Evolutionary conservation across 2,113 vertebrate species (phyloP).

Genomic region (Neopipo cinnamomea): DNA sequence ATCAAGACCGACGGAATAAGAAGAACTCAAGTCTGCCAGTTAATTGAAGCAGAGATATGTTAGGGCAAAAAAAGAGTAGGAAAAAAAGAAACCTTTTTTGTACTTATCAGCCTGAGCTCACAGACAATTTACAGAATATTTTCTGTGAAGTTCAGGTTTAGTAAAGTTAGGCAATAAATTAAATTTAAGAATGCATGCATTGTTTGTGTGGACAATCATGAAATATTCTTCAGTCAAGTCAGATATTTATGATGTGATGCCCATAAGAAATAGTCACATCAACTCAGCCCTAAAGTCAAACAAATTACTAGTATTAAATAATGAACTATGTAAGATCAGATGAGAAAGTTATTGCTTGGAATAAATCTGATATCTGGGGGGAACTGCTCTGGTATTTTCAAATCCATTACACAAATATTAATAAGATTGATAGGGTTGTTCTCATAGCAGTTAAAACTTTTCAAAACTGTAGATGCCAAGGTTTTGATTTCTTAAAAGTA

Average conservation of each 20-base stretch:
- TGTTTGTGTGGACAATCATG: constrained; percentile 24
- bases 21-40: neutral
- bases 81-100: neutral
- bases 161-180: neutral
- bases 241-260: constrained; percentile 63
- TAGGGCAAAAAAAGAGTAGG: neutral
- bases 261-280: constrained; percentile 52
- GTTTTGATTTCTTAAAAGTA: constrained; percentile 12
- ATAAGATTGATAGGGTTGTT: neutral
- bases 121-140: neutral
- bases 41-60: neutral
- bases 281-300: constrained; percentile 31
- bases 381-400: constrained; percentile 24
- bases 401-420: constrained; percentile 1
- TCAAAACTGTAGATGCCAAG: constrained; percentile 12
- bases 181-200: neutral
- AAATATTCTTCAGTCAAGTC: constrained; percentile 59
- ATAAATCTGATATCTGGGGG: constrained; percentile 30
- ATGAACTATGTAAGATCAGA: constrained; percentile 18
- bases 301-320: constrained; percentile 55
- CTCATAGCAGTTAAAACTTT: neutral
- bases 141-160: neutral
- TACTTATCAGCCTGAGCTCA: neutral
- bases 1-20: neutral
- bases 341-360: constrained; percentile 58